Evolutionary conservation across 2,888 invertebrate genomes (phyloP).

Genomic region (Thysanoteuthis rhombus): DNA sequence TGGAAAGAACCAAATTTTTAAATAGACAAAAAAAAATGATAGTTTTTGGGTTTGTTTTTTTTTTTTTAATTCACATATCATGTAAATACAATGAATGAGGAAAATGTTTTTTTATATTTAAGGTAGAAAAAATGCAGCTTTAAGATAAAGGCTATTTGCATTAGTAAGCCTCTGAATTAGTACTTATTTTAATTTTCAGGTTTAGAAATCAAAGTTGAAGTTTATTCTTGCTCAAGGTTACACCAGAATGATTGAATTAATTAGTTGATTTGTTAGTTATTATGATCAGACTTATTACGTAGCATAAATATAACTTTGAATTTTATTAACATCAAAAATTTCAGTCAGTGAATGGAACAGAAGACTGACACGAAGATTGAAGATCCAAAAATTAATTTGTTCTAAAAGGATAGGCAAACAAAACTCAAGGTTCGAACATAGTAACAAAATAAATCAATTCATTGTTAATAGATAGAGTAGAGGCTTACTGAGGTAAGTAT

Average conservation of each 20-base stretch:
- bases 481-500: not conserved
- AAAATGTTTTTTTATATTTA: not conserved
- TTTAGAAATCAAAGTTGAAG: not conserved
- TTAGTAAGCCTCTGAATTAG: not conserved
- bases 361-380: not conserved
- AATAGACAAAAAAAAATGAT: not conserved
- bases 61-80: not conserved
- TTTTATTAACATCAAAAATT: not conserved
- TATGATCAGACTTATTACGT: not conserved
- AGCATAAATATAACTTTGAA: not conserved
- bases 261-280: not conserved
- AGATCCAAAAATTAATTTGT: not conserved
- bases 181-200: not conserved
- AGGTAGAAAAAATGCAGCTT: not conserved
- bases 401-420: too few relatives aligned
- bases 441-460: not conserved
- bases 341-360: not conserved
- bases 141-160: too few relatives aligned
- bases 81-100: not conserved
- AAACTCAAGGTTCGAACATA: not conserved
- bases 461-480: not conserved
- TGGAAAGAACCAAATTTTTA: not conserved
- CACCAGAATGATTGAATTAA: not conserved
- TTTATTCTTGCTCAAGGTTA: not conserved
- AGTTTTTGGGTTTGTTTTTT: fast-evolving